A percentile compares a stretch with the other conserved stretches of the same genome.
These are phyloP conservation scores for Phyllostomus discolor DNA, from an alignment of 2,113 vertebrate species.

Conservation along the genomic window DNA sequence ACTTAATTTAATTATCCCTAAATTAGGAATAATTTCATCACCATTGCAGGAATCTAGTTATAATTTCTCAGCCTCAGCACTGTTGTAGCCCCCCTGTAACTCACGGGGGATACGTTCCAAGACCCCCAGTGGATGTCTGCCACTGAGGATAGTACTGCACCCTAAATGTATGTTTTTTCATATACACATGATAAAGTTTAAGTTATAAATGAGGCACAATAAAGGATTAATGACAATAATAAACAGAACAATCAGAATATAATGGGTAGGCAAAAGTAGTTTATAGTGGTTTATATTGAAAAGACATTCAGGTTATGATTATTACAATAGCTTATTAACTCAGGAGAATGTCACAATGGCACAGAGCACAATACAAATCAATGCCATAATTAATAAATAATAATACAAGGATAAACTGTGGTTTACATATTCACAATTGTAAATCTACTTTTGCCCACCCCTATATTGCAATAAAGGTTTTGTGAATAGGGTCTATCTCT, in stretches of 20 bases:
- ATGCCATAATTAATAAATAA: neutral
- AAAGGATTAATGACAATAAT: neutral
- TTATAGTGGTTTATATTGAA: neutral
- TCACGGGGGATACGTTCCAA: too few species aligned
- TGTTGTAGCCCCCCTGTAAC: too few species aligned
- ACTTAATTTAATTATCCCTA: neutral
- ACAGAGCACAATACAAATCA: neutral
- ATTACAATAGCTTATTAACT: neutral
- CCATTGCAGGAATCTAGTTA: neutral
- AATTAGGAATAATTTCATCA: neutral
- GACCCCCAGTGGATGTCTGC: neutral
- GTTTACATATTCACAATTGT: neutral
- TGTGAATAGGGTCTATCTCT: neutral
- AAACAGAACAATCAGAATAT: neutral
- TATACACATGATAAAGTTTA: neutral
- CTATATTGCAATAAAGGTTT: neutral
- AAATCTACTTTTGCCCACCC: neutral
- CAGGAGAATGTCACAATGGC: neutral
- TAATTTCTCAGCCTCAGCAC: rapidly evolving
- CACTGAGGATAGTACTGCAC: too few species aligned
- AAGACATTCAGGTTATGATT: neutral
- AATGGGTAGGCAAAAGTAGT: neutral
- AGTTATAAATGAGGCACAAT: neutral
- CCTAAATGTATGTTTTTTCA: neutral
- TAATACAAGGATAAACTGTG: neutral